phyloP scores from a whole-genome alignment of 2,113 vertebrate genomes.

The Mustela nigripes region DNA sequence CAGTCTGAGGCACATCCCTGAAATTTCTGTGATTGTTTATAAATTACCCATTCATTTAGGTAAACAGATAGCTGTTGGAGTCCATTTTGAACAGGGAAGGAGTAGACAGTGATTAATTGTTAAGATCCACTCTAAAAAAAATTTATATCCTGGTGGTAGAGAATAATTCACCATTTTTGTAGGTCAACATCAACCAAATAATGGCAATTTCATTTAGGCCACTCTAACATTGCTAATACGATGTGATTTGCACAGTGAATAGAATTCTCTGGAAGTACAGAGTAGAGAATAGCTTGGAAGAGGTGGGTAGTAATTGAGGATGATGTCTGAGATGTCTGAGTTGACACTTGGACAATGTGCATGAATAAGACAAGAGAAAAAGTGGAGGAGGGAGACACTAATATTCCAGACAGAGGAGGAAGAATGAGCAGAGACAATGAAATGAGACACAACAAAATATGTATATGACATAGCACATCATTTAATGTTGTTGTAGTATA shows the following conservation, averaged over 20 bases:
- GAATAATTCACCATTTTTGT: background rate
- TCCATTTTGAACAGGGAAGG: background rate
- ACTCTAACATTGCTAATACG: background rate
- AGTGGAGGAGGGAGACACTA: background rate
- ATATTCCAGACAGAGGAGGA: background rate
- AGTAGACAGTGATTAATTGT: background rate
- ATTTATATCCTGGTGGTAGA: background rate
- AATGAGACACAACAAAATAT: background rate
- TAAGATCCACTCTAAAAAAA: background rate
- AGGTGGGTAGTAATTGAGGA: background rate
- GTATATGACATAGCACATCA: background rate
- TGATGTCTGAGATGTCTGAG: background rate
- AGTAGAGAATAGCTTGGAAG: background rate
- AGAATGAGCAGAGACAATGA: background rate
- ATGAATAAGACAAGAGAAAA: background rate
- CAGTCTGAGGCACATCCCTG: background rate
- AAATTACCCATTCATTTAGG: background rate
- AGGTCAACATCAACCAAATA: background rate
- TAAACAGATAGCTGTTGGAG: background rate
- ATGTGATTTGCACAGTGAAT: background rate
- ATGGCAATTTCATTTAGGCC: background rate
- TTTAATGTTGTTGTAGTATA: background rate
- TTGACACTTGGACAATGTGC: background rate
- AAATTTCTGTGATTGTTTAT: conserved; percentile 29
- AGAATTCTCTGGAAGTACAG: background rate